These are phyloP conservation scores for Allolobophora icterica DNA, from an alignment of 2,888 invertebrate species.

Conservation along the genomic window DNA sequence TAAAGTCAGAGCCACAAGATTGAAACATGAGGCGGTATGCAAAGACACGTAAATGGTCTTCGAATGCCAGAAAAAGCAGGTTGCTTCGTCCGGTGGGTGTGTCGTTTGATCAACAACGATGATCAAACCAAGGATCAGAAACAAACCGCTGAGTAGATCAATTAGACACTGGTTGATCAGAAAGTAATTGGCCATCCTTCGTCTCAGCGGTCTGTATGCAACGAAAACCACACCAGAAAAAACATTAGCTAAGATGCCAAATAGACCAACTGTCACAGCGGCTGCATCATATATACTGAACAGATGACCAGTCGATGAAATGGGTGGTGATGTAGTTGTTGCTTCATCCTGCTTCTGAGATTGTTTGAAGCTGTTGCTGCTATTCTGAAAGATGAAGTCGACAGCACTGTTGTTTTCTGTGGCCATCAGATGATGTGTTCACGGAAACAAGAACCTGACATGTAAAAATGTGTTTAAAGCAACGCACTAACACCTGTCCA, in stretches of 20 bases:
- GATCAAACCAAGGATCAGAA: background rate
- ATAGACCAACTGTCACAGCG: background rate
- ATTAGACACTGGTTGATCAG: background rate
- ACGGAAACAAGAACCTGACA: no score
- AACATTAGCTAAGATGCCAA: background rate
- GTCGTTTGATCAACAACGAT: no score
- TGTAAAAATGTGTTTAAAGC: no score
- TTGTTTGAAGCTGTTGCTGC: no score
- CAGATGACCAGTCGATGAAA: no score
- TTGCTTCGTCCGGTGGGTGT: no score
- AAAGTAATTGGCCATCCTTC: background rate
- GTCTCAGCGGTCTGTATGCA: background rate
- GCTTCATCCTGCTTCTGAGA: no score
- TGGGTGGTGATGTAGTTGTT: no score
- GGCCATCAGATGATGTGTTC: no score
- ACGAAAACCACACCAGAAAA: background rate
- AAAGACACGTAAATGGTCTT: background rate
- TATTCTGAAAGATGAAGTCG: no score
- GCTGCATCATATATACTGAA: background rate
- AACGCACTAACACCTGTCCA: no score
- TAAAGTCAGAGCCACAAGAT: background rate
- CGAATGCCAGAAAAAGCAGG: background rate
- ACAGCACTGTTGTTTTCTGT: no score
- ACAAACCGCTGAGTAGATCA: background rate
- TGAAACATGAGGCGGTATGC: background rate